Evolutionary conservation across 2,888 invertebrate species (phyloP), one percentile per base, ranked within the genome.

Genomic region (Heliconius aoede): DNA sequence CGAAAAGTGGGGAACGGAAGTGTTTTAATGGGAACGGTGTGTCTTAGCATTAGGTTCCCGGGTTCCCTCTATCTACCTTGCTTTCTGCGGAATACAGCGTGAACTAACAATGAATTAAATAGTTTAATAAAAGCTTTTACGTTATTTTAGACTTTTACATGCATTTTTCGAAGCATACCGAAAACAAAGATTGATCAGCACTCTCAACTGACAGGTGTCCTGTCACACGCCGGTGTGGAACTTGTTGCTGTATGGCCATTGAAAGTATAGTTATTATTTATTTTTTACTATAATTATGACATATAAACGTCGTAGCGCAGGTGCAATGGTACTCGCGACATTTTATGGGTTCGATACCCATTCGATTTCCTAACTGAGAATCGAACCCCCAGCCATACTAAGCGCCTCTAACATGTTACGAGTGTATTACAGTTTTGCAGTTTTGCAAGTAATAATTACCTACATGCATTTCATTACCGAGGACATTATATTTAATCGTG

Each of bases 171-270:
- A 69, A 51, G 28, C 13, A 36, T 51, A n/a, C 24, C 26, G 21
- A 36, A 40, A 40, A 40, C 40, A 24, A 60, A 40, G 58, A 60
- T 60, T 72, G 60, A 72, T 72, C 24, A 72, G 60, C 32, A 60
- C 69, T 69, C 69, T 30, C 69, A 5, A 24, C 60, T 72, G 61
- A 72, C 72, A 60, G 58, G 40, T 71, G 55, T 51, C 64, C 75
- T 76, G 71, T 75, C 46, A 62, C 55, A 71, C 36, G 74, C 77
- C 64, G 74, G 62, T 76, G 74, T 76, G 68, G 73, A 72, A 80
- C 80, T 79, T 79, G 79, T 76, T 79, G 77, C 71, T 67, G 36
- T 46, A 30, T 30, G 74, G 69, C 69, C 62, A 75, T 21, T 13
- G 62, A 65, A 76, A 18, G 1, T 4, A 58, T 65, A 18, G 55